Conservation (phyloP, 2,113 vertebrate genomes). For the Chloebia gouldiae region DNA sequence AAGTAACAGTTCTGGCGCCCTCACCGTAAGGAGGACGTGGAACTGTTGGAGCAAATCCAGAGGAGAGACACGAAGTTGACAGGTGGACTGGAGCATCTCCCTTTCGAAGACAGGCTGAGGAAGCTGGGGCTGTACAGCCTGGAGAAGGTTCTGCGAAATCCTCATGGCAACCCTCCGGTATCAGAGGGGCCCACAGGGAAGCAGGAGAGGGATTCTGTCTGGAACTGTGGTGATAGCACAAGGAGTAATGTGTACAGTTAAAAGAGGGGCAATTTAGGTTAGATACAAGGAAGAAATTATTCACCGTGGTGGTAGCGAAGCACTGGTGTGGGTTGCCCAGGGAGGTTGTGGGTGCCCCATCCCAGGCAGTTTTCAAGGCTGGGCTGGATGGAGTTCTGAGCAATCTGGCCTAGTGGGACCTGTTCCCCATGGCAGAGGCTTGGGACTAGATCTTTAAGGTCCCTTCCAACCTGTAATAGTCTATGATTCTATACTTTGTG, state of each 20-base stretch:
- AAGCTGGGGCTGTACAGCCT: not conserved
- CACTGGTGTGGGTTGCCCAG: not conserved
- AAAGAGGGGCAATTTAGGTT: not conserved
- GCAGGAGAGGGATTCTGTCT: not conserved
- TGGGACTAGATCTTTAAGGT: not conserved
- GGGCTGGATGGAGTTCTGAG: not conserved
- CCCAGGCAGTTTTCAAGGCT: not conserved
- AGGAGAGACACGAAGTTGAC: not conserved
- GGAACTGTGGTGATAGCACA: not conserved
- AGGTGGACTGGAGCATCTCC: not conserved
- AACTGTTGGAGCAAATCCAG: not conserved
- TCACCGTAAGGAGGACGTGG: not conserved
- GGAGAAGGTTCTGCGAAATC: not conserved
- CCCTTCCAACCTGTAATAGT: not conserved
- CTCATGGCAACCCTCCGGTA: not conserved
- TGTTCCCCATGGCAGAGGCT: not conserved
- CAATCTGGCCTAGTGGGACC: too few relatives aligned
- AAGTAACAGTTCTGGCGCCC: not conserved
- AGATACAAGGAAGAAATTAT: too few relatives aligned
- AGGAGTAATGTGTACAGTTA: not conserved
- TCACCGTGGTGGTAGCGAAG: not conserved
- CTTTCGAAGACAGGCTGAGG: not conserved
- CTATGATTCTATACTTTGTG: accelerated
- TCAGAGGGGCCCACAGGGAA: not conserved
- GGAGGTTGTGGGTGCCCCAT: not conserved